Evolutionary conservation across 2,888 invertebrate genomes (phyloP).

Genomic region (Podabrus alpinus): DNA sequence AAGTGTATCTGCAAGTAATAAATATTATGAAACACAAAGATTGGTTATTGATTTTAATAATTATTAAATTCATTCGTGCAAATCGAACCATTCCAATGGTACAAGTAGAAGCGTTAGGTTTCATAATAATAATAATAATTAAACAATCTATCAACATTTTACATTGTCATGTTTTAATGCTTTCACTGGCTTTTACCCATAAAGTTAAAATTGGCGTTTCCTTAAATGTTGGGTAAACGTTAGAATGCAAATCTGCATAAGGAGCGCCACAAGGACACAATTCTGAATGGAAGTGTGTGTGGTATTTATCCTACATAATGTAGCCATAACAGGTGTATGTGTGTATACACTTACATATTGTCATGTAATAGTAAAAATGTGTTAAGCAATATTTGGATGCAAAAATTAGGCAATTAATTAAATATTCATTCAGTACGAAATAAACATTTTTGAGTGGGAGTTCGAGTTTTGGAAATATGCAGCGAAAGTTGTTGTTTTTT

Average conservation of each 20-base stretch:
- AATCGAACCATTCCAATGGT: background rate
- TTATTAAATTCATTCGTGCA: background rate
- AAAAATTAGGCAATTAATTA: background rate
- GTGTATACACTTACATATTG: background rate
- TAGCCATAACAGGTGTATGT: conserved; percentile 20
- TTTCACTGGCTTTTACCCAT: background rate
- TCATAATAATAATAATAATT: background rate
- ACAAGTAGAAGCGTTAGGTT: background rate
- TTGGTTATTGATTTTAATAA: background rate
- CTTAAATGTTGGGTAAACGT: background rate
- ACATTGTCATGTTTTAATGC: background rate
- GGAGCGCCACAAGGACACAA: conserved; percentile 26
- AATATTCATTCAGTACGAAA: background rate
- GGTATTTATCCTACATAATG: conserved; percentile 21
- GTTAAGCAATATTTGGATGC: background rate
- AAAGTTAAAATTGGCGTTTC: background rate
- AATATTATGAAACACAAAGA: conserved; percentile 12
- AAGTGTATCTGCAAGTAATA: conserved; percentile 69
- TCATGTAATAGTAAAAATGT: conserved; percentile 7
- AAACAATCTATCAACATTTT: background rate
- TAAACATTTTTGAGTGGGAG: background rate
- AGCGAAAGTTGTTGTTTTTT: background rate
- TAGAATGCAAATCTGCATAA: background rate
- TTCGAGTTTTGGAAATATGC: background rate
- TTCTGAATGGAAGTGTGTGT: conserved; percentile 16